A percentile compares a stretch with the other conserved stretches of the same genome.
Evolutionary conservation across 2,113 vertebrate genomes (phyloP).

Genomic region (Picathartes gymnocephalus): DNA sequence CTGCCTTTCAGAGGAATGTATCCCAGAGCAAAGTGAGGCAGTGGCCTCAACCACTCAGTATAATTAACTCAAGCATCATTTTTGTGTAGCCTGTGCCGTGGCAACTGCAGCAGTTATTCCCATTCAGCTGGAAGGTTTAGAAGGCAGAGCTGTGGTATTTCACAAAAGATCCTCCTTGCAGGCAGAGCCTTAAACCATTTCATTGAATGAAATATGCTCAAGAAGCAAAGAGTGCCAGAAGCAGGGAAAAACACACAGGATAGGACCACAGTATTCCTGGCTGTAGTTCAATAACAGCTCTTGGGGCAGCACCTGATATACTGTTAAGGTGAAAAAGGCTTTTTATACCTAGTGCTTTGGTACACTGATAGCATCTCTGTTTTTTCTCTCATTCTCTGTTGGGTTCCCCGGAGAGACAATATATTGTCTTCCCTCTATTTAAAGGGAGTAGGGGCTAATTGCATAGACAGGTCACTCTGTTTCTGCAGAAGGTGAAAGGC

Average conservation of each 20-base stretch:
- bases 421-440: conserved; percentile 13
- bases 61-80: conserved; percentile 42
- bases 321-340: neutral
- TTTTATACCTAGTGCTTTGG: neutral
- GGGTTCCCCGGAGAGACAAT: neutral
- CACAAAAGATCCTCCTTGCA: conserved; percentile 12
- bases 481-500: conserved; percentile 28
- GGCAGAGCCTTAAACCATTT: neutral
- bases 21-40: neutral
- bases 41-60: neutral
- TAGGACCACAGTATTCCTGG: neutral
- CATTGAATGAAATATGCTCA: conserved; percentile 27
- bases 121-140: conserved; percentile 19
- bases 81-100: neutral
- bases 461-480: neutral
- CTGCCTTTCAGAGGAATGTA: conserved; percentile 5
- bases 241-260: neutral
- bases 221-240: neutral
- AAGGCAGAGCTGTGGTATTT: neutral
- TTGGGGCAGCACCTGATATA: conserved; percentile 1
- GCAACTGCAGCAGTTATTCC: neutral
- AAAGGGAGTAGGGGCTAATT: conserved; percentile 26
- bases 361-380: neutral
- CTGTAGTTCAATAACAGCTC: neutral
- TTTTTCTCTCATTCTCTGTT: neutral